Conservation (phyloP, 2,888 invertebrate genomes). For the Orgyia antiqua region DNA sequence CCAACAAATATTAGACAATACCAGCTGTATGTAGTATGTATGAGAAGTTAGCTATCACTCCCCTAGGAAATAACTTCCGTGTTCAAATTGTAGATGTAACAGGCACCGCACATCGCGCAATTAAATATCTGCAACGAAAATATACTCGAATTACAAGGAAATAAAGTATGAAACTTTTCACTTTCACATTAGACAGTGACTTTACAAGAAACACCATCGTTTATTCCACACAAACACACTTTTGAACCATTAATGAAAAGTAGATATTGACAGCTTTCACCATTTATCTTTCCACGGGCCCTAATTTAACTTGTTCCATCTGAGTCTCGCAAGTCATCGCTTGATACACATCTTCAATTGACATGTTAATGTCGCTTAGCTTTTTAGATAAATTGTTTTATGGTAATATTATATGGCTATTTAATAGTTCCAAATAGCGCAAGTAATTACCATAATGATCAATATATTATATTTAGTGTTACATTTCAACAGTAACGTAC, state of each 20-base stretch:
- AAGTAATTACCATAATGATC: too few species aligned
- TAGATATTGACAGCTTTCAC: conserved; percentile 60
- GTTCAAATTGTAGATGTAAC: too few species aligned
- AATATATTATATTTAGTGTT: too few species aligned
- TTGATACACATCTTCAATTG: conserved; percentile 52
- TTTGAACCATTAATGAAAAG: conserved; percentile 63
- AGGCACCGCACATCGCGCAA: background rate
- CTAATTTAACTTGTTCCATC: conserved; percentile 58
- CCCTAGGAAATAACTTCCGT: conserved; percentile 4
- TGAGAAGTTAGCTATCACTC: too few species aligned
- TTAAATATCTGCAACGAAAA: background rate
- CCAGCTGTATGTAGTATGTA: too few species aligned
- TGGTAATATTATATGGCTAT: conserved; percentile 12
- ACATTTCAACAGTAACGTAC: too few species aligned
- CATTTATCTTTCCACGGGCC: conserved; percentile 60
- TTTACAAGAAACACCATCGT: conserved; percentile 37
- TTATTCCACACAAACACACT: conserved; percentile 51
- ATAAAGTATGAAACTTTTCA: conserved; percentile 29
- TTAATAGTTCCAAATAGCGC: conserved; percentile 2
- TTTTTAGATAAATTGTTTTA: conserved; percentile 26
- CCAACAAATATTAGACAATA: too few species aligned
- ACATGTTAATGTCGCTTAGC: conserved; percentile 47
- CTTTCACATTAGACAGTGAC: conserved; percentile 35
- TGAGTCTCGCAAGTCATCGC: conserved; percentile 48
- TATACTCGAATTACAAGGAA: conserved; percentile 12